Conservation (phyloP, 37 sponge, comb jelly and placozoan species). For the Sycon ciliatum region DNA sequence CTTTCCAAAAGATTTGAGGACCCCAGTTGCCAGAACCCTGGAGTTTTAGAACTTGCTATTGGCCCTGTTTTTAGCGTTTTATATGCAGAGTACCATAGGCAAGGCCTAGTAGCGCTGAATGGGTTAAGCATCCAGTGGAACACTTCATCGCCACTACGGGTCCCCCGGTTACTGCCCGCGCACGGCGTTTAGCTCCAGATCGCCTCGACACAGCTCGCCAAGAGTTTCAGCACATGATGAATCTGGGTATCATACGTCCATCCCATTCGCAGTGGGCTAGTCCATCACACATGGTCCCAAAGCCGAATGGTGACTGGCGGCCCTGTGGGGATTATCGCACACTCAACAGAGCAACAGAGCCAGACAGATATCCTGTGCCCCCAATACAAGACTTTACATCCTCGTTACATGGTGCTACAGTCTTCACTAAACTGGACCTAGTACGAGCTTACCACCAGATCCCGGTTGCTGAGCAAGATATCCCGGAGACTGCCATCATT, state of each 20-base stretch:
- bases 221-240: conserved; percentile 40
- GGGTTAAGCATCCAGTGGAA: conserved; percentile 32
- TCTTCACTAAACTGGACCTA: conserved; percentile 21
- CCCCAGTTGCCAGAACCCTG: no score
- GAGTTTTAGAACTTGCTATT: no score
- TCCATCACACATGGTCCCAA: conserved; percentile 55
- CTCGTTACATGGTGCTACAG: not conserved
- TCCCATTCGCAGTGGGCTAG: conserved; percentile 56
- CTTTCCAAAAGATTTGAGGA: no score
- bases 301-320: conserved; percentile 43
- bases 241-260: conserved; percentile 53
- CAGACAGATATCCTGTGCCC: conserved; percentile 45
- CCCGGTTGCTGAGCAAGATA: conserved; percentile 37
- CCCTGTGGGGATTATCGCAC: conserved; percentile 40
- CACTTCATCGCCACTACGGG: conserved; percentile 58
- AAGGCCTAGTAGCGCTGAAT: no score
- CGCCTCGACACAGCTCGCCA: conserved; percentile 37
- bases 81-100: no score
- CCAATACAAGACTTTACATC: conserved; percentile 37
- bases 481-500: conserved; percentile 47
- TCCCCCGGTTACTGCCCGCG: conserved; percentile 49
- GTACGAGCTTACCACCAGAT: conserved; percentile 37
- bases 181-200: conserved; percentile 48
- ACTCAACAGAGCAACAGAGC: conserved; percentile 12
- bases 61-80: no score